Evolutionary conservation across 2,888 invertebrate species (phyloP).

Genomic region (Hypercompe scribonia): DNA sequence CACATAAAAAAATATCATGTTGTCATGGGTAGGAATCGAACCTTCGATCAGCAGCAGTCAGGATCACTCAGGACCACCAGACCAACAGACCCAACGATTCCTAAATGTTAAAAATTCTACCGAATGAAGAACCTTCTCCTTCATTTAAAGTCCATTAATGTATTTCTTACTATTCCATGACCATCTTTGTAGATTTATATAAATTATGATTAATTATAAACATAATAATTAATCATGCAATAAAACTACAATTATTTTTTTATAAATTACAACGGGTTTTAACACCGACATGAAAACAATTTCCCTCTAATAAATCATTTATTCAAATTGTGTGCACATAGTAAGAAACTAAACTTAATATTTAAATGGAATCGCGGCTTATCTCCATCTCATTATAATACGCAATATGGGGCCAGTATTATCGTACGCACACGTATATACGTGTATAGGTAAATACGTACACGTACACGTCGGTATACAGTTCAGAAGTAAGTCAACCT

Average conservation of each 20-base stretch:
- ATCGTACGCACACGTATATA: slow-evolving; percentile 28
- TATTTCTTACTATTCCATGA: background rate
- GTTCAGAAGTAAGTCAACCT: background rate
- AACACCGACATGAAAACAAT: slow-evolving; percentile 20
- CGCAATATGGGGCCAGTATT: slow-evolving; percentile 34
- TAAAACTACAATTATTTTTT: background rate
- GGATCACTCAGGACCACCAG: too few species aligned
- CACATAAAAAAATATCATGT: too few species aligned
- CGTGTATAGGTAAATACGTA: slow-evolving; percentile 18
- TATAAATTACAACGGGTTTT: background rate
- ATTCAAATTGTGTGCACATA: slow-evolving; percentile 42
- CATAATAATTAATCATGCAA: too few species aligned
- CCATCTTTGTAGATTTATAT: background rate
- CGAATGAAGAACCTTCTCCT: too few species aligned
- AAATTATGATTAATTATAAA: too few species aligned
- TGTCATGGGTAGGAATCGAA: too few species aligned
- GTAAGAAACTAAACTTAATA: slow-evolving; percentile 48
- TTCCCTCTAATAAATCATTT: slow-evolving; percentile 40
- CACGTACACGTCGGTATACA: background rate
- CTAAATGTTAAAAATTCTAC: too few species aligned
- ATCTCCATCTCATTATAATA: slow-evolving; percentile 54
- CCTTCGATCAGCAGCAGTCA: too few species aligned
- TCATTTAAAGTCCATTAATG: background rate
- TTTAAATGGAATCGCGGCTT: slow-evolving; percentile 48
- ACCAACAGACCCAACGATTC: too few species aligned